Conservation (phyloP, 2,888 invertebrate species). For the Branchipolynoe longqiensis region DNA sequence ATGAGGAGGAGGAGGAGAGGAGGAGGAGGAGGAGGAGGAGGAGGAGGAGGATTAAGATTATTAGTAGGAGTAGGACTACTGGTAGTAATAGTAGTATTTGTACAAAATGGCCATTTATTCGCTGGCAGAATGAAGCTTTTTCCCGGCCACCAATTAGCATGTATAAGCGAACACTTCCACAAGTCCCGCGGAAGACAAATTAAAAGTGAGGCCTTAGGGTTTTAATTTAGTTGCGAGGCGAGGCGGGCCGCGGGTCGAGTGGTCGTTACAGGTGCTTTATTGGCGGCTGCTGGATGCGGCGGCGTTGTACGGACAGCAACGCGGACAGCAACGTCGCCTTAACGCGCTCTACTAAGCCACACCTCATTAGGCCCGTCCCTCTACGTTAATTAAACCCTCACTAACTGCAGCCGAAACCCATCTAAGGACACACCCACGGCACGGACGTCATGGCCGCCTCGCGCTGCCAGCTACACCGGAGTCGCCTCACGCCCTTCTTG, state of each 20-base stretch:
- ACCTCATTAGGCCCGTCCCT: conserved; percentile 3
- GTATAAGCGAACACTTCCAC: too few relatives aligned
- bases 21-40: too few relatives aligned
- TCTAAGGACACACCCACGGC: not conserved
- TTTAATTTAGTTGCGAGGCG: conserved; percentile 9
- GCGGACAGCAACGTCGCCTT: not conserved
- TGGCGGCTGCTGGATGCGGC: too few relatives aligned
- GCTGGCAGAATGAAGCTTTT: not conserved
- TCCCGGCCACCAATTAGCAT: not conserved
- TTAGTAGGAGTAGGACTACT: too few relatives aligned
- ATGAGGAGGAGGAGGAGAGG: too few relatives aligned
- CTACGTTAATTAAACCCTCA: conserved; percentile 38
- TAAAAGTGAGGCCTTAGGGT: not conserved
- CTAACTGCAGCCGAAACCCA: not conserved
- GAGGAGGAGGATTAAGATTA: too few relatives aligned
- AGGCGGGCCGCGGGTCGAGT: conserved; percentile 1
- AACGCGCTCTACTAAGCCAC: conserved; percentile 8
- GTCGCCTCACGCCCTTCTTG: too few relatives aligned
- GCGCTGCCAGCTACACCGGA: too few relatives aligned
- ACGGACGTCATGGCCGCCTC: too few relatives aligned
- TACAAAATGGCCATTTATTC: too few relatives aligned
- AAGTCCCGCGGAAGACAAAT: not conserved
- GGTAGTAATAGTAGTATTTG: too few relatives aligned
- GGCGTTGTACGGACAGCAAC: too few relatives aligned
- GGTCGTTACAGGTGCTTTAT: not conserved